Percentiles rank a stretch among this genome's conserved stretches.
Conservation (phyloP, 1,140 invertebrate species). For the Aphaenogaster floridana region DNA sequence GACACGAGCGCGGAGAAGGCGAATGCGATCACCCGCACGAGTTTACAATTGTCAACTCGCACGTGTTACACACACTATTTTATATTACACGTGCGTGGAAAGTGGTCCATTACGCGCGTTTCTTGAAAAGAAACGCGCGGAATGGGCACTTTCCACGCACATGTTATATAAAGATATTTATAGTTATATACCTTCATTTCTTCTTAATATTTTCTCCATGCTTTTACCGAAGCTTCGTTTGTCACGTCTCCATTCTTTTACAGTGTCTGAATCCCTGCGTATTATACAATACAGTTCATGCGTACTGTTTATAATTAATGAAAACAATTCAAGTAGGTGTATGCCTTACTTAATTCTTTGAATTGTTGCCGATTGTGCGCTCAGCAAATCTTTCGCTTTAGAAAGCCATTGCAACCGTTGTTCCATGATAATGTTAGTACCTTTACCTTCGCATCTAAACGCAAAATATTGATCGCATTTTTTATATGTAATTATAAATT, state of each 20-base stretch:
- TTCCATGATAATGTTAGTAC: slow-evolving; percentile 66
- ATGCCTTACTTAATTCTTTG: slow-evolving; percentile 79
- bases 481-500: slow-evolving; percentile 38
- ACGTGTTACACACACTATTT: too few species aligned
- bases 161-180: not conserved
- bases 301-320: slow-evolving; percentile 27
- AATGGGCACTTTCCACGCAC: too few species aligned
- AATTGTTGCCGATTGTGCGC: slow-evolving; percentile 71
- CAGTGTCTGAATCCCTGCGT: slow-evolving; percentile 72
- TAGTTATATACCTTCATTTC: slow-evolving; percentile 76
- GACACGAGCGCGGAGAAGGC: too few species aligned
- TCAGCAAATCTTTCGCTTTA: slow-evolving; percentile 75
- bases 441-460: slow-evolving; percentile 76
- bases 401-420: slow-evolving; percentile 69
- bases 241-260: slow-evolving; percentile 79
- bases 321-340: not conserved
- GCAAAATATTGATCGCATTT: slow-evolving; percentile 44
- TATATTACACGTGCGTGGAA: too few species aligned
- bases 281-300: slow-evolving; percentile 21
- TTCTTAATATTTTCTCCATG: slow-evolving; percentile 75
- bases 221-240: slow-evolving; percentile 76
- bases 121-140: too few species aligned
- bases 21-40: too few species aligned
- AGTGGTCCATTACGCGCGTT: too few species aligned
- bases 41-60: too few species aligned